Evolutionary conservation across 2,797 vertebrate genomes (phyloP).

Genomic region (Percopsis omiscomaycus): DNA sequence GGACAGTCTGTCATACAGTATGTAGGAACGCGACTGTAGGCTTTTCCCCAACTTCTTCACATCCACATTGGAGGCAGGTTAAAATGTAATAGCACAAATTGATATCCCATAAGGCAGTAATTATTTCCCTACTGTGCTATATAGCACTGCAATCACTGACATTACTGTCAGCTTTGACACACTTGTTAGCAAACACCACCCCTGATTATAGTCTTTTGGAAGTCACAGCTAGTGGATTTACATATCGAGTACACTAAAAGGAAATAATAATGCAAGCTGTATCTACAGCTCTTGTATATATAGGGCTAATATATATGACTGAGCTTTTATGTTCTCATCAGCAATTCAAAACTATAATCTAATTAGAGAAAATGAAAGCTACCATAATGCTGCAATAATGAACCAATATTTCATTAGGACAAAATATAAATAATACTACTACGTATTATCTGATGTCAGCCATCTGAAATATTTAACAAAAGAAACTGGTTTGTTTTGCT

Average conservation of each 20-base stretch:
- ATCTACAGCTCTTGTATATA: background rate
- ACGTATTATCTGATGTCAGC: constrained; percentile 22
- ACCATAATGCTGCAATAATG: background rate
- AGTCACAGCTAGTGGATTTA: constrained; percentile 10
- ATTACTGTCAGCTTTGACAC: constrained; percentile 28
- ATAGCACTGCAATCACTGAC: constrained; percentile 8
- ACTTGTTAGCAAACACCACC: constrained; percentile 37
- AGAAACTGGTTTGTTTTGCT: constrained; percentile 33
- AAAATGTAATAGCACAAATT: constrained; percentile 26
- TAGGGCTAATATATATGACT: background rate
- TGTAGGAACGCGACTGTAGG: constrained; percentile 9
- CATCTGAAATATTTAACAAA: constrained; percentile 37
- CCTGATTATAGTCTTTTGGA: constrained; percentile 43
- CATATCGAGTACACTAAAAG: constrained; percentile 14
- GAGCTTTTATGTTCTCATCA: background rate
- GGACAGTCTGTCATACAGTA: constrained; percentile 40
- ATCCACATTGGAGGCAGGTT: constrained; percentile 30
- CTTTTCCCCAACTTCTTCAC: constrained; percentile 37
- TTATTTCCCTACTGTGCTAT: constrained; percentile 38
- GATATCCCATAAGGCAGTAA: constrained; percentile 24
- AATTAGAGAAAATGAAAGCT: background rate
- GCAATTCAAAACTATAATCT: background rate
- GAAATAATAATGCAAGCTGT: background rate
- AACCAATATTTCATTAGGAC: background rate
- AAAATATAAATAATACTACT: constrained; percentile 19